Conservation (phyloP, 1,140 invertebrate species). For the Popillia japonica region DNA sequence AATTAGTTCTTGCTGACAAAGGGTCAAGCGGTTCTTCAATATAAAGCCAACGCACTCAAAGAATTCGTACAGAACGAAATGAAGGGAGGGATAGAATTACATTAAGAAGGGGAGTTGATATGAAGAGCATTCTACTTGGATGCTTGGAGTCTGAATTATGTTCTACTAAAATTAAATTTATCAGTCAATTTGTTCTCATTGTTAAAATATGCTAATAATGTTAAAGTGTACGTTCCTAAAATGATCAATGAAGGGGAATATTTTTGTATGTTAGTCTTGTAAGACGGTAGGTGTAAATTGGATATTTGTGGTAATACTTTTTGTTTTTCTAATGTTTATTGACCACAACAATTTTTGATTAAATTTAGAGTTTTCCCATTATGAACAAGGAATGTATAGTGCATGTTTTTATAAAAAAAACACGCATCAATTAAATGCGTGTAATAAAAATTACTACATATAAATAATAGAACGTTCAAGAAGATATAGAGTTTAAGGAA, state of each 20-base stretch:
- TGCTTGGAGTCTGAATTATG: neutral
- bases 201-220: neutral
- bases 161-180: neutral
- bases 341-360: too few species aligned
- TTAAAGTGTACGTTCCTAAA: neutral
- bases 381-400: too few species aligned
- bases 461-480: too few species aligned
- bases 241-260: neutral
- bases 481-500: too few species aligned
- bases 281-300: too few species aligned
- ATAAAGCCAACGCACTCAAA: constrained; percentile 4
- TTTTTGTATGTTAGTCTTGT: neutral
- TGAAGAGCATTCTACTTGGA: neutral
- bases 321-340: too few species aligned
- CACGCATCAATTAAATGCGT: too few species aligned
- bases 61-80: neutral
- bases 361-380: too few species aligned
- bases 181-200: neutral
- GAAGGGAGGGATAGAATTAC: constrained; percentile 7
- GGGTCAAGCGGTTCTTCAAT: constrained; percentile 7
- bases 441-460: too few species aligned
- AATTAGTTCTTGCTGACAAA: neutral
- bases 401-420: too few species aligned
- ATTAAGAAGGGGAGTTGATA: constrained; percentile 4
- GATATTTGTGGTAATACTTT: too few species aligned